Evolutionary conservation across 2,797 vertebrate genomes (phyloP), one percentile per base, ranked within the genome.

Genomic region (Cuniculus paca): DNA sequence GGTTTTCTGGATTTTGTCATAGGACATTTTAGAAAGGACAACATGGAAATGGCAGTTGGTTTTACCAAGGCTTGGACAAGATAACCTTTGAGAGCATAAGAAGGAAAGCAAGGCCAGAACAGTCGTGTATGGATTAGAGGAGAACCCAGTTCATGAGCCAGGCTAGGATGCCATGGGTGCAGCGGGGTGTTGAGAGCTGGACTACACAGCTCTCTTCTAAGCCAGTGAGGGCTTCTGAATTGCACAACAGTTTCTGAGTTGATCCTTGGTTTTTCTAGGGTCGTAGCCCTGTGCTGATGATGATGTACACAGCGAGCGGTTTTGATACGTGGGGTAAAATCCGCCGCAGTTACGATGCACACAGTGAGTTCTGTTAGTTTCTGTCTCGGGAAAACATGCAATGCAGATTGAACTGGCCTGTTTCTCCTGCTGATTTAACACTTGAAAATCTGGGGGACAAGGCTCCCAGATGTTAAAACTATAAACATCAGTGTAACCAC

Each of bases 261-360:
- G 0, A 16, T 13, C 3, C 39, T 72, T 95, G 8, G 5, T 24
- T 83, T 75, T 90, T 36, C 50, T 0, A 99, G 99, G 98, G 98
- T 28, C 97, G 97, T 72, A 98, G 98, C 92, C 99, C 99, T 0
- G 98, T 98, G 63, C 97, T 99, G 98, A 99, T 99, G 96, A 99
- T 98, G 99, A 99, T 99, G 95, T 99, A 99, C 88, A 99, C 99
- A 98, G 99, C 99, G 0, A 99, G 99, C 0, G 99, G 99, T 98
- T 99, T 98, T 92, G 99, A 99, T 93, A 98, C 98, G 34, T 99
- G 99, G 99, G 99, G 99, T 34, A 98, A 98, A 45, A 97, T 98
- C 50, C 99, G 99, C 90, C 98, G 99, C 3, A 96, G 98, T 89
- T 98, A 99, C 36, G 98, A 99, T 19, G 98, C 98, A 34, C 99